Conservation (phyloP, 2,113 vertebrate species). For the Spea multiplicata region DNA sequence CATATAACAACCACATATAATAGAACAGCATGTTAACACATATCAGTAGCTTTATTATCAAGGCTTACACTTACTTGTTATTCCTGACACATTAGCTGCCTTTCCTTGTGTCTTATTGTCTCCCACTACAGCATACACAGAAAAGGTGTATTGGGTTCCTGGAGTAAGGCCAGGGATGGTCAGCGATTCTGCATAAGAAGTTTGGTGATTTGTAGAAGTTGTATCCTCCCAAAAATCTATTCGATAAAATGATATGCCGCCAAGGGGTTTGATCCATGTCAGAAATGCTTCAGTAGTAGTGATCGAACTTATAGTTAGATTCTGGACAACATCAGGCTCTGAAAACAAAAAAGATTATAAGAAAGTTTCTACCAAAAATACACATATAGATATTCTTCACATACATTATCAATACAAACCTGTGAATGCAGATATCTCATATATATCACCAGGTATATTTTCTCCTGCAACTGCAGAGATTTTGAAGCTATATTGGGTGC, state of each 20-base stretch:
- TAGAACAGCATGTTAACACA: too few relatives aligned
- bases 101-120: background rate
- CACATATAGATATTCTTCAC: background rate
- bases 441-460: background rate
- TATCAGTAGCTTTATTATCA: too few relatives aligned
- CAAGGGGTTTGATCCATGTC: background rate
- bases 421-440: too few relatives aligned
- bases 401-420: background rate
- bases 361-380: too few relatives aligned
- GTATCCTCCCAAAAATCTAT: too few relatives aligned
- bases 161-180: background rate
- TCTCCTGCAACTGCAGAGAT: constrained; percentile 4
- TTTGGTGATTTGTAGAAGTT: too few relatives aligned
- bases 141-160: constrained; percentile 3
- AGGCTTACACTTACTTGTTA: background rate
- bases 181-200: background rate
- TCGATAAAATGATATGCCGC: background rate
- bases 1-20: too few relatives aligned
- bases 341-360: background rate
- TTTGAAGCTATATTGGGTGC: constrained; percentile 1
- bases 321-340: background rate
- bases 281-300: background rate
- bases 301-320: background rate
- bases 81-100: background rate
- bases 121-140: background rate